Evolutionary conservation across 2,888 invertebrate genomes (phyloP).

Genomic region (Lingula anatina): DNA sequence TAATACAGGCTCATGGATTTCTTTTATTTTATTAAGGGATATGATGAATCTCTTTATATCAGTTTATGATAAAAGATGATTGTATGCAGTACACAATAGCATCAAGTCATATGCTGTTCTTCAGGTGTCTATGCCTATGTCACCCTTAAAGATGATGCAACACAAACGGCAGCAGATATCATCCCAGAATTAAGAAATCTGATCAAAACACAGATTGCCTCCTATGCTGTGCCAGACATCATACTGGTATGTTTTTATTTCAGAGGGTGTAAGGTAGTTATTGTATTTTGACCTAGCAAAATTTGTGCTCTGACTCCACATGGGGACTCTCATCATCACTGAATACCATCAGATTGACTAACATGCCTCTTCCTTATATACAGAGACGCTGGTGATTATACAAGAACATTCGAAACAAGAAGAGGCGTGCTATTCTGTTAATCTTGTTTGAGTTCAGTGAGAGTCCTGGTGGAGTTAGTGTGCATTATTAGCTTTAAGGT

Average conservation of each 20-base stretch:
- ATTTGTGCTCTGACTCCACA: background rate
- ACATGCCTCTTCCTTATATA: background rate
- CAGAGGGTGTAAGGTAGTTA: constrained; percentile 16
- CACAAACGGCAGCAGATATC: constrained; percentile 25
- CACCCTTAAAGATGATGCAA: constrained; percentile 38
- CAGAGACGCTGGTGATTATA: too few species aligned
- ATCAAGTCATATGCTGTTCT: constrained; percentile 3
- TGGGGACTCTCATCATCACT: background rate
- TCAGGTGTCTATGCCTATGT: constrained; percentile 54
- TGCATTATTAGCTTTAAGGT: too few species aligned
- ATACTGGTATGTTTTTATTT: constrained; percentile 49
- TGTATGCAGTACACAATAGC: too few species aligned
- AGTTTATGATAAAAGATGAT: too few species aligned
- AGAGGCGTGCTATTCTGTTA: too few species aligned
- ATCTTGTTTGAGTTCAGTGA: too few species aligned
- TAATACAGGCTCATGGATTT: too few species aligned
- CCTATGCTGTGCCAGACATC: constrained; percentile 55
- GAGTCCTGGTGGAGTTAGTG: too few species aligned
- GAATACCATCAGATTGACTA: background rate
- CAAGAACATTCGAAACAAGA: too few species aligned
- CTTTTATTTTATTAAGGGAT: too few species aligned
- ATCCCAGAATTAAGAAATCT: constrained; percentile 33
- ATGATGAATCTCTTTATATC: too few species aligned
- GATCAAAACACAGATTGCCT: constrained; percentile 51
- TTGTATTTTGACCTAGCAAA: too few species aligned